Base-by-base conservation (phyloP, 2,888 invertebrate genomes). In the Resseliella maxima region DNA sequence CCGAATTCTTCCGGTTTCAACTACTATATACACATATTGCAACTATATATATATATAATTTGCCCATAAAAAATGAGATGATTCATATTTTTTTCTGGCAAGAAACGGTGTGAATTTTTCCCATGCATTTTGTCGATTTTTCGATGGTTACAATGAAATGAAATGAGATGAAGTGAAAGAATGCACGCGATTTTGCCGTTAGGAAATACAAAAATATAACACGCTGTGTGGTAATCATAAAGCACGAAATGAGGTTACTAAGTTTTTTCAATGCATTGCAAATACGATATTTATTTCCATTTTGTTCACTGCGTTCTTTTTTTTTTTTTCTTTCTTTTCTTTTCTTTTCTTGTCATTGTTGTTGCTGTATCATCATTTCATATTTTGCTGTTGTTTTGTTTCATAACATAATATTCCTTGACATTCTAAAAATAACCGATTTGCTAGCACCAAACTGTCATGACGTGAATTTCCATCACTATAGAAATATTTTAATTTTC, bases 1-100 rank as follows among this genome's bases (percentile, higher is more conserved):
- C 72, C 72, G 72, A 72, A 72, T 35, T 72, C 72, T 72, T 72
- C 72, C 72, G 72, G 72, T 18, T 35, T 72, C 15, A 72, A 72
- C 72, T 31, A 72, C 31, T 72, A 72, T 31, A 59, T 59, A 59
- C 24, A 6, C 3, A 24, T 72, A 72, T 31, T 41, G 12, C 12
- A 8, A 41, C 3, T 50, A 31, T 31, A 12, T 31, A 15, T 72
- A 31, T 31, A 2, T 15, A 0, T 72, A 15, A 35, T 15, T 18
- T 31, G 31, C 18, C 18, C 59, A n/a, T 31, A 31, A 31, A 27
- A 35, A 72, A 31, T 27, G 72, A 31, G 31, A 72, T 72, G 27
- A 31, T 72, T 72, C 31, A 72, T 72, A 72, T 72, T 72, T 31
- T 31, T n/a, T 2, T 18, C 35, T 72, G 31, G 72, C 72, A 72